Base-by-base conservation (phyloP, 2,113 vertebrate species). In the Steatornis caripensis region DNA sequence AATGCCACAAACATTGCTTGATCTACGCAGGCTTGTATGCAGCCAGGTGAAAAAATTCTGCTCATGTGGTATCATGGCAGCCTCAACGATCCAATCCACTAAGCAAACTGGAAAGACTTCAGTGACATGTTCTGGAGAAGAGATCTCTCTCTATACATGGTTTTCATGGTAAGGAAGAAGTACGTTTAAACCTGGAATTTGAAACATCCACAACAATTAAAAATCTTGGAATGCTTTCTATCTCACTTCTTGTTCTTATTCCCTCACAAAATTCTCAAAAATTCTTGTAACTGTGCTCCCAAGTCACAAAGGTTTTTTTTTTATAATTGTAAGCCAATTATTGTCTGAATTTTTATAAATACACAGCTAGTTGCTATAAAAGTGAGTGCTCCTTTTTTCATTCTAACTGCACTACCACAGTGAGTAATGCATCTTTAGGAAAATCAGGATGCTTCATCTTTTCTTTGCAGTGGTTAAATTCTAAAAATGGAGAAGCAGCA, bases 351-450 rank as follows among this genome's bases (percentile, higher is more conserved):
- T 26, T 88, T 58, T 43, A 26, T 13, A 78, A 55, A 76, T 11
- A 62, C 8, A 69, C 10, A 72, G 29, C 36, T 89, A 68, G 49
- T 57, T 92, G 32, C 23, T 32, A 36, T 64, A 65, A 19, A 94
- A 69, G 23, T 20, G 4, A 9, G 32, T 36, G 39, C 16, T 65
- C 83, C 91, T 95, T 97, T 90, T 96, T 94, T 68, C 65, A 90
- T 94, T 97, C 60, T 20, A 89, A 69, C 24, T 74, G 81, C 39
- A 64, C 55, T 82, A 96, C 85, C 81, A 90, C 68, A 92, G 58
- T 82, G 36, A 97, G 46, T 69, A 90, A 82, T 34, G 36, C 5
- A 84, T 16, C 43, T 80, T 57, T 23, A 10, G 21, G 62, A 92
- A 94, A 86, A 81, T 8, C 37, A 77, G 12, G 30, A 69, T 46